Evolutionary conservation across 64 coral and sea anemone species (phyloP), one percentile per base, ranked within the genome.

Genomic region (Porites lutea): DNA sequence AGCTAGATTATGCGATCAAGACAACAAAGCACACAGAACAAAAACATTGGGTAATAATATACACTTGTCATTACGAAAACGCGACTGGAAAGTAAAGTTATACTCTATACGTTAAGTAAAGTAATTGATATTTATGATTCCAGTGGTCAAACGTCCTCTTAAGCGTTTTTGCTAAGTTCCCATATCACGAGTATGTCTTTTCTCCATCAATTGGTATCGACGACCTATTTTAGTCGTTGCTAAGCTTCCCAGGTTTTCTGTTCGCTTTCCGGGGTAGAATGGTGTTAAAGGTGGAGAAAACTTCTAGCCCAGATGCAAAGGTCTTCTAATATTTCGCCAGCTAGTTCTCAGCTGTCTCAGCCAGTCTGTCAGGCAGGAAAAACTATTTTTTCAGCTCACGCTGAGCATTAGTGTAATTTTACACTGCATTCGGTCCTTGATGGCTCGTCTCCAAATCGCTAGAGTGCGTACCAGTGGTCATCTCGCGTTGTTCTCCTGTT

Each of bases 1-100:
- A 47, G 73, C 48, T n/a, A 76, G 48, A 51, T 76, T 76, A 76
- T 48, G 73, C 51, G 73, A 74, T 47, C 73, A 52, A 52, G 43
- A 52, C 6, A 11, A 51, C 48, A 47, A 14, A 52, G 13, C 71
- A 1, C 16, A 76, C 46, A 47, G 16, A 51, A 19, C 19, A 6
- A 52, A 73, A 47, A 13, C 10, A 27, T 74, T 14, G 12, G 71
- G 43, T 46, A 48, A 47, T 47, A 57, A 9, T 4, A 13, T 51
- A 14, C 11, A 51, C 1, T 76, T 76, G 49, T 76, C 48, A 51
- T 76, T 51, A 76, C 73, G 15, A 76, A 76, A 46, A 45, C 6
- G 3, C 49, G n/a, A 45, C 18, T 51, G 4, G 19, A 76, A 76
- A 51, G 14, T 76, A 48, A 52, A 4, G 3, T 76, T 76, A 13